These are phyloP conservation scores for Apeira syringaria DNA, from an alignment of 2,888 invertebrate species.

Conservation along the genomic window DNA sequence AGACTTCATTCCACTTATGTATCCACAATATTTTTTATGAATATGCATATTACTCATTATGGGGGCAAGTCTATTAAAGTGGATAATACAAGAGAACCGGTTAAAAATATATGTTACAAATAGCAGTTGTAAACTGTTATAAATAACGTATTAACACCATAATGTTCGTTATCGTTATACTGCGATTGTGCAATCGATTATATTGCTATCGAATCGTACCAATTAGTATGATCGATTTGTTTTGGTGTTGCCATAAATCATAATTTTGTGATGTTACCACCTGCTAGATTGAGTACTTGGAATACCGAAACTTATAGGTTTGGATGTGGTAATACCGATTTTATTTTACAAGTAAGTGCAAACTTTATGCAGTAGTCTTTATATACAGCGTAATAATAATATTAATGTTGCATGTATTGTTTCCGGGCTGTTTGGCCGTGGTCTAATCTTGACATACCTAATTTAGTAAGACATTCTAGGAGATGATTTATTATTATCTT, in stretches of 20 bases:
- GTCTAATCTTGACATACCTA: no score
- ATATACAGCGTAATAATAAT: no score
- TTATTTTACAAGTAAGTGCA: no score
- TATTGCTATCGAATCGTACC: conserved; percentile 45
- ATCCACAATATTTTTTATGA: no score
- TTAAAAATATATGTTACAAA: conserved; percentile 5
- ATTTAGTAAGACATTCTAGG: no score
- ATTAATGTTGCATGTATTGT: no score
- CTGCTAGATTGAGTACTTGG: conserved; percentile 42
- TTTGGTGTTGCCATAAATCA: conserved; percentile 72
- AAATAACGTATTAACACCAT: conserved; percentile 10
- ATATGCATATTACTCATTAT: no score
- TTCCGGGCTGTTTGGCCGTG: no score
- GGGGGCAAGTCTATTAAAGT: neutral
- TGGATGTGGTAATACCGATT: conserved; percentile 50
- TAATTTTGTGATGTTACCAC: conserved; percentile 48
- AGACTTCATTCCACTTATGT: no score
- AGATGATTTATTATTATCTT: no score
- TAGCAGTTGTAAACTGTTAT: conserved; percentile 7
- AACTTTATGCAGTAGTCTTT: no score
- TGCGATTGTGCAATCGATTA: conserved; percentile 48
- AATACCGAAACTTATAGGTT: conserved; percentile 3
- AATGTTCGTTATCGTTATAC: conserved; percentile 21
- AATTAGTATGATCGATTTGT: conserved; percentile 69
- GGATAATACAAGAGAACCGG: neutral